A percentile compares a stretch with the other conserved stretches of the same genome.
phyloP scores from a whole-genome alignment of 1,140 invertebrate species.

The Drosophila bocqueti region DNA sequence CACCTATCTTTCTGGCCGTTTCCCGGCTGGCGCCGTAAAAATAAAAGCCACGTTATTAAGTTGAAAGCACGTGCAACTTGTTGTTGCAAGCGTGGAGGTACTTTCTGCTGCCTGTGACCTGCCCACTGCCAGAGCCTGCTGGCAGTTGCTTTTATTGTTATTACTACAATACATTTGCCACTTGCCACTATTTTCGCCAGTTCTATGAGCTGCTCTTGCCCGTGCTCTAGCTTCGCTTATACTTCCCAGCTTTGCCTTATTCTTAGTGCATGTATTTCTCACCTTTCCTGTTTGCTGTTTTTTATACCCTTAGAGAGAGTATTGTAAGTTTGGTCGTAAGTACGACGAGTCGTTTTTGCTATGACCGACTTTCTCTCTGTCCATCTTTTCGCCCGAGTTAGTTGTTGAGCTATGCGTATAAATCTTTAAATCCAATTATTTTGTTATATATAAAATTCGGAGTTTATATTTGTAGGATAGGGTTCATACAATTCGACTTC shows the following conservation, averaged over 20 bases:
- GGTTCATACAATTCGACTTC: neutral
- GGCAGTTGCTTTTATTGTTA: constrained; percentile 81
- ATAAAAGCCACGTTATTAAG: constrained; percentile 84
- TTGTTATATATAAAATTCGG: neutral
- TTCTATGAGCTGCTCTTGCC: constrained; percentile 23
- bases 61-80: constrained; percentile 84
- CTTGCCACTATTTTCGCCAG: constrained; percentile 76
- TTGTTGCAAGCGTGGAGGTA: constrained; percentile 54
- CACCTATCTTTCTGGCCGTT: constrained; percentile 7
- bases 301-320: constrained; percentile 8
- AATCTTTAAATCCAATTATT: neutral
- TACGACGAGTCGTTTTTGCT: neutral
- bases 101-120: constrained; percentile 13
- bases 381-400: no score
- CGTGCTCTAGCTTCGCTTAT: constrained; percentile 6
- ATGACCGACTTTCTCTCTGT: neutral
- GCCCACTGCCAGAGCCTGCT: constrained; percentile 44
- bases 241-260: constrained; percentile 28
- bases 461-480: neutral
- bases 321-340: no score
- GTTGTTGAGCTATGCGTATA: neutral
- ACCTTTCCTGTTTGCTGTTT: constrained; percentile 55
- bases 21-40: constrained; percentile 64
- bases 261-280: constrained; percentile 71
- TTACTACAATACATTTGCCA: constrained; percentile 83